Percentiles rank a stretch among this genome's conserved stretches.
Evolutionary conservation across 2,888 invertebrate genomes (phyloP).

Genomic region (Blera fallax): DNA sequence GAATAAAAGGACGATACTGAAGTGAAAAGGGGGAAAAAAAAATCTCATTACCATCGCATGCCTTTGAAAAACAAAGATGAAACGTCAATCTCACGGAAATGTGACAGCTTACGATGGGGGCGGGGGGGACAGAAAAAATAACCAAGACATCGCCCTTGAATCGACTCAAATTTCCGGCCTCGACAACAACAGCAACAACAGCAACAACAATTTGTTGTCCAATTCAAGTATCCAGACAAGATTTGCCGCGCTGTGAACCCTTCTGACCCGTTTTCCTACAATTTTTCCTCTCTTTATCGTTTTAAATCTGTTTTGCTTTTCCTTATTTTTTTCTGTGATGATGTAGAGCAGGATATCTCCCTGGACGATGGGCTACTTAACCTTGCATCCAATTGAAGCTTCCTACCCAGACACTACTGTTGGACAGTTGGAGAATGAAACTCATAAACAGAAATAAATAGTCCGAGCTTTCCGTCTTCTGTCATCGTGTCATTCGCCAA

Average conservation of each 20-base stretch:
- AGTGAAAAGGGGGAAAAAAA: neutral
- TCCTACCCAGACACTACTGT: neutral
- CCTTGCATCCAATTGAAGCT: constrained; percentile 20
- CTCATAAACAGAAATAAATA: constrained; percentile 44
- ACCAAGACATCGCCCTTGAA: neutral
- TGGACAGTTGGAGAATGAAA: constrained; percentile 5
- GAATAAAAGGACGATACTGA: constrained; percentile 1
- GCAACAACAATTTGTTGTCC: neutral
- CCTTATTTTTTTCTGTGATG: neutral
- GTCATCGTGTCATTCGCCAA: constrained; percentile 38
- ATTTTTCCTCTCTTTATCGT: neutral
- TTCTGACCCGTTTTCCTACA: constrained; percentile 1
- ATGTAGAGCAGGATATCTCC: neutral
- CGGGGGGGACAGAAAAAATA: neutral
- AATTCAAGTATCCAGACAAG: neutral
- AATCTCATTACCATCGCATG: constrained; percentile 47
- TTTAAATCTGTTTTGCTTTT: neutral
- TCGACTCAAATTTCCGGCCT: neutral
- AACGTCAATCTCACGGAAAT: constrained; percentile 25
- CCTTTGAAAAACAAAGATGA: constrained; percentile 33
- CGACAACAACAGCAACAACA: neutral
- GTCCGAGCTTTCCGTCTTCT: constrained; percentile 18
- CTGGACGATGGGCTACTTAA: constrained; percentile 20
- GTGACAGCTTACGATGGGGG: constrained; percentile 2
- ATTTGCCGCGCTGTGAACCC: neutral